Evolutionary conservation across 2,797 vertebrate species (phyloP).

Genomic region (Scomberomorus guttatus): DNA sequence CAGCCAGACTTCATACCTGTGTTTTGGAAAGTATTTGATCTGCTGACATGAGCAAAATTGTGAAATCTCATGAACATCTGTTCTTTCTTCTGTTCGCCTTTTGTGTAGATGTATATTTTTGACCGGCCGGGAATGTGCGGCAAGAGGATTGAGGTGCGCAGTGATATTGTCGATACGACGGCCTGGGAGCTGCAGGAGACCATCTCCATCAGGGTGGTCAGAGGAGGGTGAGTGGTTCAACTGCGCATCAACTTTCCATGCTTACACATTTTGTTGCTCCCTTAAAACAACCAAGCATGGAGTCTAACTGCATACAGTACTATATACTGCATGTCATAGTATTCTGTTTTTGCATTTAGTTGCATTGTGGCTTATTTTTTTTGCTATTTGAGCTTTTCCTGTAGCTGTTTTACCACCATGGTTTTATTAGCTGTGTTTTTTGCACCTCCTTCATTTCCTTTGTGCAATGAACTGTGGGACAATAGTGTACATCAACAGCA

Average conservation of each 20-base stretch:
- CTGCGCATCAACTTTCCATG: too few relatives aligned
- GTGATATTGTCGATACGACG: constrained; percentile 87
- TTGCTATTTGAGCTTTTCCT: too few relatives aligned
- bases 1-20: neutral
- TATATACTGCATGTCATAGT: neutral
- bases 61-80: neutral
- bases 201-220: constrained; percentile 91
- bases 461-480: too few relatives aligned
- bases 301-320: neutral
- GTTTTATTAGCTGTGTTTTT: neutral
- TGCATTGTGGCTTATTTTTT: too few relatives aligned
- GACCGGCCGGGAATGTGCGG: constrained; percentile 87
- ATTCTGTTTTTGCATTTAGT: too few relatives aligned
- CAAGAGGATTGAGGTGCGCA: constrained; percentile 86
- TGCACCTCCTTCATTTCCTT: neutral
- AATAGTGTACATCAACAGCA: too few relatives aligned
- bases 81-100: neutral
- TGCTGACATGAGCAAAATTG: neutral
- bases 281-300: neutral
- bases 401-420: neutral
- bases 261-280: neutral
- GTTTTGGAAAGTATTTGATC: neutral
- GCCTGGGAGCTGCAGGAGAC: constrained; percentile 88
- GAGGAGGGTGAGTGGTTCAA: constrained; percentile 90
- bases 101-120: constrained; percentile 89